Evolutionary conservation across 2,113 vertebrate species (phyloP), one percentile per base, ranked within the genome.

Genomic region (Alexandromys fortis): DNA sequence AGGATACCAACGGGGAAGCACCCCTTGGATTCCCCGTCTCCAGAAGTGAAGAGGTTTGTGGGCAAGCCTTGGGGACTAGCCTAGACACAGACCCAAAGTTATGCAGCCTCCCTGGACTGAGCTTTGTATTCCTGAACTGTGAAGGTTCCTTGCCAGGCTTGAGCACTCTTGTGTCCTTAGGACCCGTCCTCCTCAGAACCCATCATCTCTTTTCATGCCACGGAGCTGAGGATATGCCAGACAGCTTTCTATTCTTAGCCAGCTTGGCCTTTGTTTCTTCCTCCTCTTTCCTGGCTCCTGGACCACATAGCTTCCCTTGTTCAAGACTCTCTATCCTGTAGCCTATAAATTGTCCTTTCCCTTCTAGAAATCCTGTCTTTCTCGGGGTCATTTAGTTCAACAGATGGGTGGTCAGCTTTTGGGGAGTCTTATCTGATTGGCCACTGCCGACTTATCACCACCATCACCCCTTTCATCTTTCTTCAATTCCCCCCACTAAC

Each of bases 171-270:
- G 28, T 35, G 9, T 76, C 22, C 58, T 1, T 21, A 58, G 58
- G 58, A 58, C 58, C 58, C 19, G 6, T 58, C 58, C 19, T 42
- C 85, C 38, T 16, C 45, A 35, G 85, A 10, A 87, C 14, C 67
- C 16, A 10, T 82, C 38, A 55, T 30, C 45, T 82, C 47, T 91
- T 88, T 58, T 92, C 28, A 30, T 3, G 6, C 12, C 5, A 2
- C 9, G 26, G n/a, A 89, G 24, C 16, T 35, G 35, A 47, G 65
- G 33, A 42, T 16, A 24, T 16, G 4, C 28, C 78, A 0, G 3
- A 75, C 1, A 28, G 13, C 21, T 11, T 8, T 16, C 17, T 4
- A n/a, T 4, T 28, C 30, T 86, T 0, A 0, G 14, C 49, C 87
- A 92, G 24, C 26, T 24, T 28, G 72, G 24, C 8, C 11, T 16